Percentiles rank a stretch among this genome's conserved stretches.
Evolutionary conservation across 2,113 vertebrate species (phyloP).

Genomic region (Myanophis thanlyinensis): DNA sequence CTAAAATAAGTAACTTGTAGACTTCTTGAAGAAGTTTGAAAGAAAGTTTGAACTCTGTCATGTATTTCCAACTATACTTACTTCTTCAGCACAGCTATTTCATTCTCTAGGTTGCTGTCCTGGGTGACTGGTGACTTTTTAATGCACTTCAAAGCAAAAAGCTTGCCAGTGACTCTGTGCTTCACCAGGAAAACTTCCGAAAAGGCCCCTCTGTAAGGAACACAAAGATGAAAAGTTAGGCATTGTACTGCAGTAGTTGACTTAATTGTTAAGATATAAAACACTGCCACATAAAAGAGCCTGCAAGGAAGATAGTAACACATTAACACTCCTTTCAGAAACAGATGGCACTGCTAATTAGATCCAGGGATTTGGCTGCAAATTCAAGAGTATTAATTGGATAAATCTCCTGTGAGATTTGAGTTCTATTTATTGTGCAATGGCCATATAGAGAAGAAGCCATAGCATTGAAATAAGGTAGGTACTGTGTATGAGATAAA

Average conservation of each 20-base stretch:
- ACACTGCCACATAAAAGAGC: not conserved
- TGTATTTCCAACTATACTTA: conserved; percentile 55
- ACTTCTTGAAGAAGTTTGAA: not conserved
- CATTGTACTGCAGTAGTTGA: not conserved
- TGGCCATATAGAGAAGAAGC: not conserved
- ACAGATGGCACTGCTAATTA: not conserved
- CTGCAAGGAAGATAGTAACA: fast-evolving
- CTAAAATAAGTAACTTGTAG: not conserved
- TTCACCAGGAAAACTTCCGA: conserved; percentile 92
- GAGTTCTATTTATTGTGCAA: not conserved
- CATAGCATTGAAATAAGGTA: not conserved
- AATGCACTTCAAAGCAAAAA: conserved; percentile 92
- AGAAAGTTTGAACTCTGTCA: not conserved
- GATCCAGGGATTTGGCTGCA: not conserved
- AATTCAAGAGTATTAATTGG: not conserved
- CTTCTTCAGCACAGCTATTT: conserved; percentile 90
- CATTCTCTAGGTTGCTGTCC: conserved; percentile 89
- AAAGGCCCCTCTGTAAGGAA: conserved; percentile 83
- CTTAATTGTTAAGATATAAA: not conserved
- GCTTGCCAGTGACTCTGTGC: conserved; percentile 82
- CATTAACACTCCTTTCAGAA: not conserved
- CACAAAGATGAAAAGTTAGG: conserved; percentile 11
- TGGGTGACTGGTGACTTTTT: conserved; percentile 85
- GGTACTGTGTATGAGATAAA: not conserved
- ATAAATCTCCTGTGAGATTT: conserved; percentile 1